Base-by-base conservation (phyloP, 2,797 vertebrate genomes). In the Percopsis omiscomaycus region DNA sequence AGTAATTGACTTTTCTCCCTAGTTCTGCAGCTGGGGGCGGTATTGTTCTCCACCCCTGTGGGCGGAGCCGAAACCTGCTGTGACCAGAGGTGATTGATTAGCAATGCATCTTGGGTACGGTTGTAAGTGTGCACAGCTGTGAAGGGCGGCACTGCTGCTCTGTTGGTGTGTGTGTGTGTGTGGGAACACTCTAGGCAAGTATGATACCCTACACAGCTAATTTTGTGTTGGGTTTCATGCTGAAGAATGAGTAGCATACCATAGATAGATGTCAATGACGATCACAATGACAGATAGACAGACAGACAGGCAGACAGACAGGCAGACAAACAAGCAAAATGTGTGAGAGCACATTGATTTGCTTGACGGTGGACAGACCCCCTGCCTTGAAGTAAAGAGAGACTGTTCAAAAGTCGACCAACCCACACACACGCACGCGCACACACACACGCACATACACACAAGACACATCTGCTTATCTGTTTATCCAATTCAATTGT, bases 1-100 rank as follows among this genome's bases (percentile, higher is more conserved):
- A 68, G 62, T 72, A 68, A 84, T 80, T 70, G 73, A 75, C 75
- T 80, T 49, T 66, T 59, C 29, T 69, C 54, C 64, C 71, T 61
- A n/a, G 37, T 61, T 66, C 47, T 52, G 71, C 81, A 78, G 79
- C 78, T 80, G 71, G 69, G 75, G 58, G 32, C 69, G 1, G 61
- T 46, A 50, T 61, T 15, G 32, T 71, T 11, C 60, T 52, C 60
- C 37, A 0, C 50, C 61, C 4, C 5, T 37, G 32, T 8, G 32
- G 32, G 32, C 32, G 32, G 32, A 37, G 32, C 32, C 27, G 65
- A 30, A 65, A 59, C 42, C 72, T 45, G 13, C 68, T 3, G 62
- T 47, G 61, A 66, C 52, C 14, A 45, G 15, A 15, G 44, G 45
- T 64, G 68, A 74, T 75, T 68, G 47, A 79, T 76, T 58, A 66